Evolutionary conservation across 2,888 invertebrate species (phyloP).

Genomic region (Aethes cnicana): DNA sequence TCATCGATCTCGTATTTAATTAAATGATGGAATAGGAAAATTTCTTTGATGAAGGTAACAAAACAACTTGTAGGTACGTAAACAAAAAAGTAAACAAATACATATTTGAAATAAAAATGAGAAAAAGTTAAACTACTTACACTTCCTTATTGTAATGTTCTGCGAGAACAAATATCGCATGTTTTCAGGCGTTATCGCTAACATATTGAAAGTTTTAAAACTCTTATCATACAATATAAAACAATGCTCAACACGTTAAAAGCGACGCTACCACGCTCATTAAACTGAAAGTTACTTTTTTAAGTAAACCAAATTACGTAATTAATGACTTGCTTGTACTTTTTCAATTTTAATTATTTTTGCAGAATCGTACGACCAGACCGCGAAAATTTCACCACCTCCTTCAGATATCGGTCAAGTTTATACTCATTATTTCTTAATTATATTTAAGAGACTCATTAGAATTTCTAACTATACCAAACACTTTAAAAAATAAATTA

Average conservation of each 20-base stretch:
- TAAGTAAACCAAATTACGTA: slow-evolving; percentile 15
- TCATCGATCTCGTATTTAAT: no score
- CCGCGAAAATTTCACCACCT: slow-evolving; percentile 51
- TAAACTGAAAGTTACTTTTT: not conserved
- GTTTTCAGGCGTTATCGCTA: slow-evolving; percentile 61
- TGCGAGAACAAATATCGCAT: slow-evolving; percentile 51
- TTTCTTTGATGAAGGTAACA: no score
- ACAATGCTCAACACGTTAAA: not conserved
- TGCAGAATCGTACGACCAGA: slow-evolving; percentile 41
- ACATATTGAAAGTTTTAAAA: slow-evolving; percentile 49
- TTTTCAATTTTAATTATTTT: slow-evolving; percentile 37
- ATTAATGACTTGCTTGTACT: slow-evolving; percentile 8
- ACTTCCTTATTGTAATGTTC: slow-evolving; percentile 51
- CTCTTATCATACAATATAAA: slow-evolving; percentile 4
- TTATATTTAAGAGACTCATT: slow-evolving; percentile 29
- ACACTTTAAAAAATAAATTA: slow-evolving; percentile 49
- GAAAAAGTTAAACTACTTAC: slow-evolving; percentile 23
- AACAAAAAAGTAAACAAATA: no score
- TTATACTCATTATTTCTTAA: slow-evolving; percentile 48
- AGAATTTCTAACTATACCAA: slow-evolving; percentile 30
- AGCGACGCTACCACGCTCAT: not conserved
- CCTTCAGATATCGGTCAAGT: slow-evolving; percentile 46
- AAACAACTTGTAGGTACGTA: no score
- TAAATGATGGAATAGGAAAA: no score
- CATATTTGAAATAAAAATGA: not conserved